phyloP scores from a whole-genome alignment of 2,797 vertebrate genomes.

The Telmatherina bonti region DNA sequence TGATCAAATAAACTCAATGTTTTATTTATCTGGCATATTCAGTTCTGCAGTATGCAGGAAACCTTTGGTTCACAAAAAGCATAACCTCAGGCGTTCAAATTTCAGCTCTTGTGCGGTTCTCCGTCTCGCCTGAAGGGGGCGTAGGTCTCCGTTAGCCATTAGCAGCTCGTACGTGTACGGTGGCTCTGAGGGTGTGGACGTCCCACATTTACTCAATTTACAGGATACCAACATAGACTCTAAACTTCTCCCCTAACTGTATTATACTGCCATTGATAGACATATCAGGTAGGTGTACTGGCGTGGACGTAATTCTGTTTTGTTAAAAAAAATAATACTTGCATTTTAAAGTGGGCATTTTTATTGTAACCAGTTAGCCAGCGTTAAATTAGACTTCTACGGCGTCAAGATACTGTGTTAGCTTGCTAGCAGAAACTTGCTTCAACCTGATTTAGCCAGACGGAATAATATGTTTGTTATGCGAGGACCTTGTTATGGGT shows the following conservation, averaged over 20 bases:
- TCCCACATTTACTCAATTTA: slow-evolving; percentile 31
- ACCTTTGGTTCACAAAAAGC: slow-evolving; percentile 12
- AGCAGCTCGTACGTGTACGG: slow-evolving; percentile 30
- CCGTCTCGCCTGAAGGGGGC: slow-evolving; percentile 34
- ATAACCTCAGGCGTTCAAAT: slow-evolving; percentile 45
- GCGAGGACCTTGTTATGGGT: not conserved
- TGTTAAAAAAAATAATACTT: not conserved
- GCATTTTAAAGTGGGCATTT: not conserved
- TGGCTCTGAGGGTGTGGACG: slow-evolving; percentile 79
- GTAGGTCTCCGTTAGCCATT: not conserved
- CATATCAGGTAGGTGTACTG: slow-evolving; percentile 54
- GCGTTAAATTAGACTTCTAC: slow-evolving; percentile 31
- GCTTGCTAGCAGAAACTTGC: slow-evolving; percentile 64
- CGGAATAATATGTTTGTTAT: slow-evolving; percentile 1
- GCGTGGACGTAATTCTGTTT: accelerated
- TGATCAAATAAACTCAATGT: not conserved
- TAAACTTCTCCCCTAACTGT: slow-evolving; percentile 29
- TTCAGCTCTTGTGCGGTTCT: slow-evolving; percentile 9
- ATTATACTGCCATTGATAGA: not conserved
- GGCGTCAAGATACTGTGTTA: slow-evolving; percentile 48
- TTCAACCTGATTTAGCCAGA: not conserved
- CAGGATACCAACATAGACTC: slow-evolving; percentile 16
- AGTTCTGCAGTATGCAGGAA: accelerated
- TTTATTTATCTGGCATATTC: not conserved
- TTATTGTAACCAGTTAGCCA: not conserved